Base-by-base conservation (phyloP, 2,797 vertebrate species). In the Lutjanus campechanus region DNA sequence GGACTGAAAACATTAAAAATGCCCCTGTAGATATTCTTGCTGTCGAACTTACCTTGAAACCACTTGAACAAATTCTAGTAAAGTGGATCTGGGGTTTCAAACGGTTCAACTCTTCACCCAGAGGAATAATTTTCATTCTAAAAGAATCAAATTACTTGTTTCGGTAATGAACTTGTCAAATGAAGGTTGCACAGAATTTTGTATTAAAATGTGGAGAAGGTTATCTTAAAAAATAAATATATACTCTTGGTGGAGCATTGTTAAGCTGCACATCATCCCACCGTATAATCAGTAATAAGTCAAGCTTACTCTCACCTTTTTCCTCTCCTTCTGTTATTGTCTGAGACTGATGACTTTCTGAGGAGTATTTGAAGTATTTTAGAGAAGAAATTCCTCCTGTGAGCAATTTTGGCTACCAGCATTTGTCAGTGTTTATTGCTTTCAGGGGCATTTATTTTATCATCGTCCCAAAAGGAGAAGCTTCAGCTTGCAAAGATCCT, bases 41-140 rank as follows among this genome's bases (percentile, higher is more conserved):
- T 36, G 13, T 77, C 51, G 36, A 76, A 79, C 51, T 77, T 79
- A 54, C 56, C 79, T 84, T 85, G 70, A 76, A 86, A 73, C 17
- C 66, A 41, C 69, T 77, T 51, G 7, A 54, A 73, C 20, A 73
- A 60, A 84, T 78, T 76, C 36, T 43, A 86, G 41, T 64, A 41
- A 76, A 62, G 73, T 63, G 4, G n/a, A 70, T 79, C 5, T 36
- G 20, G 19, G 17, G 13, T 58, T 79, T 81, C 17, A 66, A 71
- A 87, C 40, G 73, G 29, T 58, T 70, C 10, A 54, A 68, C 50
- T 79, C 44, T 47, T 46, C 20, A 68, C 79, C 68, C 79, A 36
- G n/a, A 77, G 72, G 72, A 74, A 71, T 66, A 47, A 72, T 76
- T 83, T 75, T 46, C 9, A 80, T 59, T 51, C 11, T 51, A 17